Base-by-base conservation (phyloP, 2,888 invertebrate genomes). In the Orchestes rusci region DNA sequence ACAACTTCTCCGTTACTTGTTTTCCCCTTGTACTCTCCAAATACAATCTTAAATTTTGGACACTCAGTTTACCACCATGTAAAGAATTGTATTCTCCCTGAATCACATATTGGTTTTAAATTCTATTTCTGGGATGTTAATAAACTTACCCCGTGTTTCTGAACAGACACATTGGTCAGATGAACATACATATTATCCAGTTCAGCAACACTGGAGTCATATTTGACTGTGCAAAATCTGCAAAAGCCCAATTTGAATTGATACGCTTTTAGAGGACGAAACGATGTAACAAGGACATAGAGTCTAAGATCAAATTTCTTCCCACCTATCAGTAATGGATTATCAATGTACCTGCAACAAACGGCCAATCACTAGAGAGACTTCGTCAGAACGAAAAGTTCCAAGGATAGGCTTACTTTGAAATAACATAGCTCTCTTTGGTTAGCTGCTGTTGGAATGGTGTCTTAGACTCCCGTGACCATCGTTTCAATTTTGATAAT, bases 161-260 rank as follows among this genome's bases (percentile, higher is more conserved):
- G 96, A n/a, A 96, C 92, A 45, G 95, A 94, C 3, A 95, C 95
- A 65, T 96, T 96, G 8, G 95, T 95, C 40, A 95, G 74, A 72
- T 95, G 95, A 40, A 94, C 88, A 62, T 91, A 95, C 82, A 90
- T 88, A 65, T 88, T 93, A 67, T 92, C 91, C 56, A 88, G 70
- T 66, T 89, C 89, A 29, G 84, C 84, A 29, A 85, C 84, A 65
- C 84, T 89, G 2, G 85, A 87, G 63, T 92, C 90, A 63, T 95
- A 95, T 66, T 94, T 94, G 37, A 94, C 90, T 0, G 94, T 93
- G 60, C 94, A 96, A 71, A 96, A 96, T 44, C 95, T 79, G 67
- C 94, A 93, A 70, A 96, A 96, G 5, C 95, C 95, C 38, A 89
- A 76, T 61, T 84, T 88, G 66, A 86, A 95, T 59, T 93, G 77